Conservation (phyloP, 2,888 invertebrate genomes). For the Orthonychiurus folsomi region DNA sequence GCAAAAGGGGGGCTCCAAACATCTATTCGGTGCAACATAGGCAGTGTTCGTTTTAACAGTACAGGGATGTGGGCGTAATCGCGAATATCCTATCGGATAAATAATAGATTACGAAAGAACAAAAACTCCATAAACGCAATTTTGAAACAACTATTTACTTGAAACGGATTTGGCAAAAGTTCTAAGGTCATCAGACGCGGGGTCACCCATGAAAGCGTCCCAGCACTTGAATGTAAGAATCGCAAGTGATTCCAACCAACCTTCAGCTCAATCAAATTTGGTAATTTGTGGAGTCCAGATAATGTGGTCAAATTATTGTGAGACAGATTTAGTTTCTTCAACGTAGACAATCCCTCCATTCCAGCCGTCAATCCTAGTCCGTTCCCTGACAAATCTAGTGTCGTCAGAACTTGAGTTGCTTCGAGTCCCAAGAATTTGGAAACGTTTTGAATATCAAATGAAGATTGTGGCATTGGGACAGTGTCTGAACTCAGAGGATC, state of each 20-base stretch:
- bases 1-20: slow-evolving; percentile 29
- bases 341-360: slow-evolving; percentile 29
- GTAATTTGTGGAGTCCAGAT: slow-evolving; percentile 31
- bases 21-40: slow-evolving; percentile 31
- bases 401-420: slow-evolving; percentile 25
- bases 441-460: slow-evolving; percentile 10
- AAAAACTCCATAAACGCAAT: not conserved
- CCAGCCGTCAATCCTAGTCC: slow-evolving; percentile 30
- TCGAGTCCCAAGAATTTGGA: slow-evolving; percentile 30
- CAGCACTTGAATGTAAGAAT: slow-evolving; percentile 34
- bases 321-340: slow-evolving; percentile 35
- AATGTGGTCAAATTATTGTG: slow-evolving; percentile 38
- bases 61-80: slow-evolving; percentile 36
- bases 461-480: not conserved
- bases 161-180: slow-evolving; percentile 39
- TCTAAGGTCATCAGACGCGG: slow-evolving; percentile 30
- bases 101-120: slow-evolving; percentile 6
- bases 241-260: slow-evolving; percentile 35
- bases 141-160: slow-evolving; percentile 19
- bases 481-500: not conserved
- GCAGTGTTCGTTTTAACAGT: slow-evolving; percentile 29
- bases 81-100: slow-evolving; percentile 29
- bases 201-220: slow-evolving; percentile 30
- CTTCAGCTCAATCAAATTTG: slow-evolving; percentile 34
- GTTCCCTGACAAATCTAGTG: slow-evolving; percentile 36